Conservation (phyloP, 2,888 invertebrate genomes). For the Ecdyonurus torrentis region DNA sequence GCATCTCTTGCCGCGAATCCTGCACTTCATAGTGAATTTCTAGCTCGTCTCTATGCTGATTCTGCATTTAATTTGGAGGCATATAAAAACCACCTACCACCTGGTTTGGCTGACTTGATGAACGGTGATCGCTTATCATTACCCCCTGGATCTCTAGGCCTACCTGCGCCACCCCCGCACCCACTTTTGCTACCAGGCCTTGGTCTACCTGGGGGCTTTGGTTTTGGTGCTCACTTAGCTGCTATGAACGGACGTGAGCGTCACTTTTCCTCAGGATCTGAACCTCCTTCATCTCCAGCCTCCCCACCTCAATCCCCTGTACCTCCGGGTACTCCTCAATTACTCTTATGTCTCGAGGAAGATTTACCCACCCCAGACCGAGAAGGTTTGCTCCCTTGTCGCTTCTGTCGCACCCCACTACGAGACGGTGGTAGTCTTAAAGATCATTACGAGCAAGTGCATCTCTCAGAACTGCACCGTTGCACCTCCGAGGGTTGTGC, state of each 20-base stretch:
- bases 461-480: conserved; percentile 48
- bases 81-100: conserved; percentile 30
- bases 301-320: conserved; percentile 21
- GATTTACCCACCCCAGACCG: conserved; percentile 46
- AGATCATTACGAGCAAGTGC: conserved; percentile 53
- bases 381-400: conserved; percentile 49
- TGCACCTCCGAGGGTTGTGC: conserved; percentile 63
- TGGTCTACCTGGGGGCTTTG: conserved; percentile 36
- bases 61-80: conserved; percentile 44
- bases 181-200: conserved; percentile 41
- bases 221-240: conserved; percentile 24
- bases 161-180: conserved; percentile 30
- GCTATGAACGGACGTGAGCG: conserved; percentile 16
- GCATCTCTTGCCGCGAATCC: conserved; percentile 35
- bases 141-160: neutral
- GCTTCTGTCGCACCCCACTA: conserved; percentile 48
- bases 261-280: conserved; percentile 33
- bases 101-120: conserved; percentile 28
- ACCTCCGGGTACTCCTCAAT: conserved; percentile 12
- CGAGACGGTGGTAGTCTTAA: conserved; percentile 44
- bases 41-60: conserved; percentile 61
- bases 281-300: conserved; percentile 32
- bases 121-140: conserved; percentile 30
- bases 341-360: conserved; percentile 36
- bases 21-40: conserved; percentile 58